These are phyloP conservation scores for Pediacus dermestoides DNA, from an alignment of 2,888 invertebrate genomes.

Conservation along the genomic window DNA sequence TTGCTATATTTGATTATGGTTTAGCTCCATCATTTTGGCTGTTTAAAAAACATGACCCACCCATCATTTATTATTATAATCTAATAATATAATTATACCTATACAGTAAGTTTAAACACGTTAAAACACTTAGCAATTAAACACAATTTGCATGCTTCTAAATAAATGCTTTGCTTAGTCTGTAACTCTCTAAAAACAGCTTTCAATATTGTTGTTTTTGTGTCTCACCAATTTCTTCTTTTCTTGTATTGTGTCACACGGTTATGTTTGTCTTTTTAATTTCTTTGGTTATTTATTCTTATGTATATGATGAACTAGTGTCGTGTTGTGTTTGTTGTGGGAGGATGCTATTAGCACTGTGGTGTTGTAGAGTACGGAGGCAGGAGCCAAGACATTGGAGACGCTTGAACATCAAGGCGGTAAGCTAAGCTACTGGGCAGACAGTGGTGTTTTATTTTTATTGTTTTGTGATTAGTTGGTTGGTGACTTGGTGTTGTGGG, in stretches of 20 bases:
- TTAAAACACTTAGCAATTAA: slow-evolving; percentile 24
- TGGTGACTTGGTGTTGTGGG: slow-evolving; percentile 30
- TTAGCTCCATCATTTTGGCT: no score
- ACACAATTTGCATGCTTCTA: slow-evolving; percentile 22
- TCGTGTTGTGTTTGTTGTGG: slow-evolving; percentile 29
- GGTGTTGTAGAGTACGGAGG: slow-evolving; percentile 82
- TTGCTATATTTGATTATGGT: no score
- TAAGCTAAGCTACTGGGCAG: slow-evolving; percentile 55
- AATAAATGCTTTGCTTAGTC: slow-evolving; percentile 26
- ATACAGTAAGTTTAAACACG: no score
- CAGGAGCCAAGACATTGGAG: slow-evolving; percentile 85
- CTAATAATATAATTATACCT: no score
- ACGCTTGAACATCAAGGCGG: slow-evolving; percentile 92
- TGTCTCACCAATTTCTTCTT: slow-evolving; percentile 6
- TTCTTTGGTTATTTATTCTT: slow-evolving; percentile 7
- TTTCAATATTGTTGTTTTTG: slow-evolving; percentile 22
- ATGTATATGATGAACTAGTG: slow-evolving; percentile 15
- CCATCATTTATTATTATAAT: no score
- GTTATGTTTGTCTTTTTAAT: slow-evolving; percentile 1
- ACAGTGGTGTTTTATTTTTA: slow-evolving; percentile 2
- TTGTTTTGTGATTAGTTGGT: slow-evolving; percentile 23
- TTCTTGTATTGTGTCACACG: no score
- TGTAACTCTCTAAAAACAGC: slow-evolving; percentile 15
- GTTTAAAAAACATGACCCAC: no score
- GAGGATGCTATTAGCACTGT: slow-evolving; percentile 35